phyloP scores from a whole-genome alignment of 30 jellyfish, hydroid and myxozoan species.

The Chrysaora quinquecirrha region DNA sequence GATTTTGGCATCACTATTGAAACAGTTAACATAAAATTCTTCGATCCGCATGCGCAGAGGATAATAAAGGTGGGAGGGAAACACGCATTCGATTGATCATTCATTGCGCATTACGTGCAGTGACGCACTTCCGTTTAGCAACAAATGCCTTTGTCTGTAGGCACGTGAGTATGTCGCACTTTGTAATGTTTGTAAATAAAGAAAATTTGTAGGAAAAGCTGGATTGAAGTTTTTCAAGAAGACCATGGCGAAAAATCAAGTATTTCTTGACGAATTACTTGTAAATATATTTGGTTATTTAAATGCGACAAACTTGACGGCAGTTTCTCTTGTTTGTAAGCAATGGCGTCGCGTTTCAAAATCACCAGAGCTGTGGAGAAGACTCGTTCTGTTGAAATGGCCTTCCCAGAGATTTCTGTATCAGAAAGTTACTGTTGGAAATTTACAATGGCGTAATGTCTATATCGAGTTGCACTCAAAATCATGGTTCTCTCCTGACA shows the following conservation, averaged over 20 bases:
- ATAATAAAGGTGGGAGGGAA: no score
- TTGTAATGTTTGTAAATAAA: no score
- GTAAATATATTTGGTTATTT: conserved; percentile 49
- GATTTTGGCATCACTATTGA: no score
- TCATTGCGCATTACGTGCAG: no score
- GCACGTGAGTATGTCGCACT: conserved; percentile 12
- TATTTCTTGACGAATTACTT: conserved; percentile 79
- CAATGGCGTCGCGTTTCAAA: conserved; percentile 85
- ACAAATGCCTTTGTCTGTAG: no score
- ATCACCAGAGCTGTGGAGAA: conserved; percentile 83
- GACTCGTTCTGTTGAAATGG: conserved; percentile 78
- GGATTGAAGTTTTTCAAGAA: no score
- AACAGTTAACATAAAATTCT: no score
- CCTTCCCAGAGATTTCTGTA: conserved; percentile 94
- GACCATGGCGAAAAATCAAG: neutral
- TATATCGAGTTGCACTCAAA: conserved; percentile 74
- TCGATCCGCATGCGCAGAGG: no score
- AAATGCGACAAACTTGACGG: conserved; percentile 43
- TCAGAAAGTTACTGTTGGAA: conserved; percentile 47
- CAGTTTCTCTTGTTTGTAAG: conserved; percentile 71
- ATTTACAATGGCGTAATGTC: conserved; percentile 76
- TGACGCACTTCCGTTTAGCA: neutral
- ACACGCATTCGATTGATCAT: no score
- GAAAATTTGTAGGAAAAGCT: no score
- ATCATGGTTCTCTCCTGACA: conserved; percentile 95